phyloP scores from a whole-genome alignment of 2,797 vertebrate species.

The Psittacula echo region DNA sequence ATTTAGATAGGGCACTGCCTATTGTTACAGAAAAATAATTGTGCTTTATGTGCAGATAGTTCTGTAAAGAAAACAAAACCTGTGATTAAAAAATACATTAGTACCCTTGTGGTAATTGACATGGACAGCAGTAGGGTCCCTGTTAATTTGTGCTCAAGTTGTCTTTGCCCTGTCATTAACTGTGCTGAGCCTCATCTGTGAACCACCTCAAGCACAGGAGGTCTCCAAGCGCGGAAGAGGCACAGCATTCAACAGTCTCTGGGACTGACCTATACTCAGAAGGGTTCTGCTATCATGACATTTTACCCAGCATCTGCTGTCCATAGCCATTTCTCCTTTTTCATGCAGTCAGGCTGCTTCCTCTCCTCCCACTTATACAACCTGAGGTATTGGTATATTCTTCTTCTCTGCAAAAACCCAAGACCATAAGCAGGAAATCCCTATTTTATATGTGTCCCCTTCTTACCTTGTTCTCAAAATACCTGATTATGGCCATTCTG shows the following conservation, averaged over 20 bases:
- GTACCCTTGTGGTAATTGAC: neutral
- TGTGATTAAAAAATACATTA: neutral
- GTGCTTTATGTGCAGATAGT: neutral
- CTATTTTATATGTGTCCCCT: neutral
- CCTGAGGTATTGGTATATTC: neutral
- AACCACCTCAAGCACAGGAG: neutral
- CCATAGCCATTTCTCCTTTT: neutral
- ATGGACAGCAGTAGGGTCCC: neutral
- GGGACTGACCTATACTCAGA: neutral
- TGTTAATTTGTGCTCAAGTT: neutral
- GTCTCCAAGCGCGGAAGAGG: neutral
- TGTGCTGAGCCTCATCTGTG: neutral
- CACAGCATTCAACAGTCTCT: neutral
- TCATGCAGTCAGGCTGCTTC: neutral
- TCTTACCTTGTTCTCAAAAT: neutral
- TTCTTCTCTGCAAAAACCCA: neutral
- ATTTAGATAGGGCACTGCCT: neutral
- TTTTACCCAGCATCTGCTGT: neutral
- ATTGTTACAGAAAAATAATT: neutral
- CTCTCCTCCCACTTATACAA: neutral
- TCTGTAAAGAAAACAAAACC: neutral
- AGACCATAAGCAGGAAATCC: neutral
- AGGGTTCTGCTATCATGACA: rapidly evolving
- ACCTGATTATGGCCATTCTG: neutral
- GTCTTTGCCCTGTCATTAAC: neutral